Base-by-base conservation (phyloP, 2,888 invertebrate species). In the Troilus luridus region DNA sequence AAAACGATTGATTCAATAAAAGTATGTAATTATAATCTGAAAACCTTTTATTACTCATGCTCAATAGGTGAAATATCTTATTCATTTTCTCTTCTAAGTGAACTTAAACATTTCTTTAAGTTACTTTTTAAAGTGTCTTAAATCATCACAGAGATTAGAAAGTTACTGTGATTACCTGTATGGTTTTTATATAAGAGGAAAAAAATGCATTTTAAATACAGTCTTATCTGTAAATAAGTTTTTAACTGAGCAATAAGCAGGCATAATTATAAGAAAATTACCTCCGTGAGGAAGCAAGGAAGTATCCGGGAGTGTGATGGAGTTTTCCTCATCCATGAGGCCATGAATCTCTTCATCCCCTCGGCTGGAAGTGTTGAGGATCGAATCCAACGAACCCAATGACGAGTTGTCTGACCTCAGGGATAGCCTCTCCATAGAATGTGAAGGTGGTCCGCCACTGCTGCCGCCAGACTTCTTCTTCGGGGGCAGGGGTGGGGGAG, bases 301-400 rank as follows among this genome's bases (percentile, higher is more conserved):
- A 59, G 88, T 85, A n/a, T 91, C 91, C 14, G 91, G 91, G 24
- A 90, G 91, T 21, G 89, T 91, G 58, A 91, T 91, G 54, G 93
- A 93, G 91, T 90, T 92, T 88, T 93, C 93, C 90, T 93, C 93
- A 91, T 93, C 92, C 90, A 92, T 96, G 90, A 96, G 94, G 60
- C 95, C 95, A 92, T 96, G 95, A 62, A 96, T 95, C 94, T 97
- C 97, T 93, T 96, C 93, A 67, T 93, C 96, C 93, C 97, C 97
- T 93, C 97, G 97, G 91, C 97, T 96, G n/a, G 98, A 98, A 93
- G 97, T 97, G 94, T 98, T 98, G 93, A 98, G 95, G 94, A 98
- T 97, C 0, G 98, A 98, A 94, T 98, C 98, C 93, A 98, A 95
- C 93, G 98, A 98, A 90, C 98, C 97, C 91, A 96, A 94, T 92